Percentiles rank a stretch among this genome's conserved stretches.
These are phyloP conservation scores for Odocoileus hemionus DNA, from an alignment of 2,113 vertebrate species.

Conservation along the genomic window DNA sequence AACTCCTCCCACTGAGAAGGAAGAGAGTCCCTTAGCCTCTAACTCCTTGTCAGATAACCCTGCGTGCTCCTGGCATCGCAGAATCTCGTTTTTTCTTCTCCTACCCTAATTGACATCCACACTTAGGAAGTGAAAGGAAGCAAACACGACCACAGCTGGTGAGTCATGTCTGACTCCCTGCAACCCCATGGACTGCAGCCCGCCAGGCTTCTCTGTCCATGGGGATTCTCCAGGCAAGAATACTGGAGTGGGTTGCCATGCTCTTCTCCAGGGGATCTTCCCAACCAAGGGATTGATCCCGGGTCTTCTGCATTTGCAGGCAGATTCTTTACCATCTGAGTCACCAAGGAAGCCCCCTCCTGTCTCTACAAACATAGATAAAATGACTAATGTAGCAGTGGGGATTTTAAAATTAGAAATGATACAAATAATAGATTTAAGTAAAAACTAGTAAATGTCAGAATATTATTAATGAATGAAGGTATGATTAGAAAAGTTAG, in stretches of 20 bases:
- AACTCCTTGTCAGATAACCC: background rate
- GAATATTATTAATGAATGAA: slow-evolving; percentile 13
- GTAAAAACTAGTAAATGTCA: background rate
- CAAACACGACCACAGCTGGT: background rate
- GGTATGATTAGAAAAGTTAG: background rate
- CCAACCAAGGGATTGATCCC: background rate
- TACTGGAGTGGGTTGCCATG: background rate
- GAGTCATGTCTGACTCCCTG: background rate
- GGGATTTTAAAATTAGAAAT: background rate
- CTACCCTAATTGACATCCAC: background rate
- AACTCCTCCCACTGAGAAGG: background rate
- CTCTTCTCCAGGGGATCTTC: background rate
- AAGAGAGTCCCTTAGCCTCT: background rate
- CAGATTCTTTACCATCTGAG: background rate
- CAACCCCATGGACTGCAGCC: background rate
- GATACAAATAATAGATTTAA: background rate
- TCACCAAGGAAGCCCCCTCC: background rate
- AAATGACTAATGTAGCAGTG: background rate
- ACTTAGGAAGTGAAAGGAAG: background rate
- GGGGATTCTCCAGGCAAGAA: background rate
- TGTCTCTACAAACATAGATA: background rate
- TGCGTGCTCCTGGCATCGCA: background rate
- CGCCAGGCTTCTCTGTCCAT: background rate
- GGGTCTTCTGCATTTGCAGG: background rate
- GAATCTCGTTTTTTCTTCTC: background rate